phyloP scores from a whole-genome alignment of 35 echinoderm and acorn worm species.

The Chiridota heheva region DNA sequence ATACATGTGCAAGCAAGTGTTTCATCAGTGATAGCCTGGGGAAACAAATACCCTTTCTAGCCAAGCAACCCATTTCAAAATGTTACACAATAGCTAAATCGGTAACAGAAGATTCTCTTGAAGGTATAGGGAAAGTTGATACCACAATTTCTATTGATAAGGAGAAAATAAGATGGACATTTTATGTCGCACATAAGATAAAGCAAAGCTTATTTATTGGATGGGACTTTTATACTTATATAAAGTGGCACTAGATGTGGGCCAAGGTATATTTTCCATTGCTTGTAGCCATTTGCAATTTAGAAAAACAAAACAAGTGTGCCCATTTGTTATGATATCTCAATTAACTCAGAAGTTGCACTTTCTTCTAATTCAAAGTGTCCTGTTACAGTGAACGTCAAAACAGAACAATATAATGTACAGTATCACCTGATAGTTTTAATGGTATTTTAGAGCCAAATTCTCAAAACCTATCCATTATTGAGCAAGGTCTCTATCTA shows the following conservation, averaged over 20 bases:
- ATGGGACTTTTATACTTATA: slow-evolving; percentile 7
- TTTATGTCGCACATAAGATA: slow-evolving; percentile 16
- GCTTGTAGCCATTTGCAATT: not conserved
- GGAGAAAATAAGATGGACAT: not conserved
- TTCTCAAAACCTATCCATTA: not conserved
- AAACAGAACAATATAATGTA: not conserved
- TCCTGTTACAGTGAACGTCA: not conserved
- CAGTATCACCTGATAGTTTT: not conserved
- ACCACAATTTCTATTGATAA: not conserved
- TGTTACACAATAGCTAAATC: not conserved
- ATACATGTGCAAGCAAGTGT: not conserved
- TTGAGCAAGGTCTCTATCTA: not conserved
- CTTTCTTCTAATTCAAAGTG: slow-evolving; percentile 9
- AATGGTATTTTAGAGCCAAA: not conserved
- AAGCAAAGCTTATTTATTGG: not conserved
- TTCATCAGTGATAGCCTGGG: not conserved
- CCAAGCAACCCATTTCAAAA: slow-evolving; percentile 14
- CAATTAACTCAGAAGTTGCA: not conserved
- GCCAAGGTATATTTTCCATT: not conserved
- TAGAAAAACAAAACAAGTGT: not conserved
- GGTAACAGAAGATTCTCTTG: slow-evolving; percentile 4
- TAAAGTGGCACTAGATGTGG: not conserved
- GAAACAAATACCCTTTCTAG: not conserved
- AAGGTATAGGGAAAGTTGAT: slow-evolving; percentile 9
- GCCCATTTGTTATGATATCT: slow-evolving; percentile 17